These are phyloP conservation scores for Elegia similella DNA, from an alignment of 2,888 invertebrate species.

Conservation along the genomic window DNA sequence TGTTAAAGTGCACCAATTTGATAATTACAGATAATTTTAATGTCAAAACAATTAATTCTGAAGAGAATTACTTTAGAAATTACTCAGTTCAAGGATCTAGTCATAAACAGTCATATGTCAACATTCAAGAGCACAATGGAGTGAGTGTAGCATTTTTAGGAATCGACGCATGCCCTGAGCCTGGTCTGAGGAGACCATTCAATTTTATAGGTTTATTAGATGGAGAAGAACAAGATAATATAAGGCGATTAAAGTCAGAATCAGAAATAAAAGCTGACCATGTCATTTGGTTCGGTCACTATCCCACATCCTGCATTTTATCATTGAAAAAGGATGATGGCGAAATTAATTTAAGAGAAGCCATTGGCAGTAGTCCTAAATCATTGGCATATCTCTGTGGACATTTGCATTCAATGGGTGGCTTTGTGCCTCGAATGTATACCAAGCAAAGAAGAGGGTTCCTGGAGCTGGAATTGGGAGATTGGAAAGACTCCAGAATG, in stretches of 20 bases:
- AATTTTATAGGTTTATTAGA: conserved; percentile 92
- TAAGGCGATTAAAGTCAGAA: conserved; percentile 80
- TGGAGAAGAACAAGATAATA: conserved; percentile 76
- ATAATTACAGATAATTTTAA: conserved; percentile 92
- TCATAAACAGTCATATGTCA: conserved; percentile 88
- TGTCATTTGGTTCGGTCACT: conserved; percentile 90
- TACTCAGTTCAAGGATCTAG: conserved; percentile 89
- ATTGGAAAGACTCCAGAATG: conserved; percentile 96
- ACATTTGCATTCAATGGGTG: conserved; percentile 92
- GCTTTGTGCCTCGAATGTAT: conserved; percentile 91
- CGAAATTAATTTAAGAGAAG: conserved; percentile 71
- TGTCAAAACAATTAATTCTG: conserved; percentile 85
- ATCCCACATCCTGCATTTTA: conserved; percentile 93
- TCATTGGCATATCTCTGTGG: conserved; percentile 93
- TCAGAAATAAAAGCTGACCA: conserved; percentile 73
- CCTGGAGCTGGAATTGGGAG: conserved; percentile 93
- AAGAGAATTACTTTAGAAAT: conserved; percentile 88
- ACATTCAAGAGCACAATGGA: conserved; percentile 77
- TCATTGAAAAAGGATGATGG: conserved; percentile 77
- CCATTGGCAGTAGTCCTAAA: conserved; percentile 82
- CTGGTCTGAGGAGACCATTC: conserved; percentile 92
- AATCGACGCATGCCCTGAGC: conserved; percentile 92
- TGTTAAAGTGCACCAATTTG: neutral
- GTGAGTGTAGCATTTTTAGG: conserved; percentile 90
- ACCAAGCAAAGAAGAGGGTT: conserved; percentile 91